Percentiles rank a stretch among this genome's conserved stretches.
phyloP scores from a whole-genome alignment of 2,888 invertebrate genomes.

The Drosophila gaucha region DNA sequence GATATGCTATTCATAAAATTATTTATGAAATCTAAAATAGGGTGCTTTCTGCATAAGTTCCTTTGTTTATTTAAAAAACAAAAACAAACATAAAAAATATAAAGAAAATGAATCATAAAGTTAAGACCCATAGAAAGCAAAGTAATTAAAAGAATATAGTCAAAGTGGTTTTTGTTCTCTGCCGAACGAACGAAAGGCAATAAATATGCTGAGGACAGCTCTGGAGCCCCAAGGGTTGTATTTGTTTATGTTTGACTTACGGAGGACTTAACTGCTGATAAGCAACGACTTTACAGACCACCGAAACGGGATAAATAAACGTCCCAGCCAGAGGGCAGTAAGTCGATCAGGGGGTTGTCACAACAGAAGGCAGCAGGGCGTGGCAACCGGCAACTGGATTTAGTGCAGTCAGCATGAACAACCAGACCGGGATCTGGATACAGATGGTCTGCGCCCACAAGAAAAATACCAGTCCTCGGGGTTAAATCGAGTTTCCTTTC shows the following conservation, averaged over 20 bases:
- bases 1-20: background rate
- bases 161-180: conserved; percentile 30
- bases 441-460: conserved; percentile 39
- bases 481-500: conserved; percentile 40
- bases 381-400: conserved; percentile 37
- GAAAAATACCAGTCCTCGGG: conserved; percentile 25
- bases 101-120: conserved; percentile 21
- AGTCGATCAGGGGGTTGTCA: conserved; percentile 40
- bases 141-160: conserved; percentile 34
- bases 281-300: conserved; percentile 70
- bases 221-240: conserved; percentile 54
- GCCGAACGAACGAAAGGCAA: conserved; percentile 36
- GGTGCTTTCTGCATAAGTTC: too few species aligned
- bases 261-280: conserved; percentile 72
- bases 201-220: conserved; percentile 55
- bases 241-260: conserved; percentile 75
- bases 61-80: conserved; percentile 32
- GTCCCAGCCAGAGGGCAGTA: conserved; percentile 14
- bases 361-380: conserved; percentile 38
- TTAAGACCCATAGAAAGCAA: conserved; percentile 27
- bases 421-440: conserved; percentile 25
- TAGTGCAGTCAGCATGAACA: conserved; percentile 36
- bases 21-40: background rate
- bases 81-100: conserved; percentile 11
- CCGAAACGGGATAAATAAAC: conserved; percentile 44